phyloP scores from a whole-genome alignment of 2,888 invertebrate species.

The Phaedon cochleariae region DNA sequence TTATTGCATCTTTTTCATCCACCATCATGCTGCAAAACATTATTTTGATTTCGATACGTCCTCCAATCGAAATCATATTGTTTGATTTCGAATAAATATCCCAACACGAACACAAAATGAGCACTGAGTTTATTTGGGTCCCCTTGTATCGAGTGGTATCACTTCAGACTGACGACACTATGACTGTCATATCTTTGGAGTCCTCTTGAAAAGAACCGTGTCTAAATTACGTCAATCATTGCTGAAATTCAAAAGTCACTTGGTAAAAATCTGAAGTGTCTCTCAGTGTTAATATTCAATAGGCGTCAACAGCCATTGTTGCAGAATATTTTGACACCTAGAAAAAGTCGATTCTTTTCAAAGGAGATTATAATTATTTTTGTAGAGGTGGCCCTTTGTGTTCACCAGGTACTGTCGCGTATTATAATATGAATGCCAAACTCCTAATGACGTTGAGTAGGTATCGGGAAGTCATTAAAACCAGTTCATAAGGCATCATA shows the following conservation, averaged over 20 bases:
- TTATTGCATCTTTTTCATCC: too few relatives aligned
- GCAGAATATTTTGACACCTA: conserved; percentile 47
- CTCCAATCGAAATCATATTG: too few relatives aligned
- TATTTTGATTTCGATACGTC: too few relatives aligned
- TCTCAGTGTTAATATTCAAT: conserved; percentile 37
- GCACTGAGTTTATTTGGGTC: background rate
- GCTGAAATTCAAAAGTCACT: conserved; percentile 48
- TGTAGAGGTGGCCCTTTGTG: conserved; percentile 34
- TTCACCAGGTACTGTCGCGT: conserved; percentile 34
- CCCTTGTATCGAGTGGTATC: conserved; percentile 3
- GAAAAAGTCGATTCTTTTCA: conserved; percentile 39
- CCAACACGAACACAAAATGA: too few relatives aligned
- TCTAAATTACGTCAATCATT: conserved; percentile 46
- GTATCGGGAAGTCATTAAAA: conserved; percentile 20
- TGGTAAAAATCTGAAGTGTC: conserved; percentile 42
- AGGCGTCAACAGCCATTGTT: conserved; percentile 44
- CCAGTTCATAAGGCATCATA: conserved; percentile 1
- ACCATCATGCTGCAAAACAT: too few relatives aligned
- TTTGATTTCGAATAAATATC: too few relatives aligned
- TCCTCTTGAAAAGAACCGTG: conserved; percentile 33
- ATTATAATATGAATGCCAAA: conserved; percentile 26
- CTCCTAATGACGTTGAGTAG: conserved; percentile 10
- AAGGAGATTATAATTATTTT: conserved; percentile 33
- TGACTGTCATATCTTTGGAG: conserved; percentile 31
- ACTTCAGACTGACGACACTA: conserved; percentile 25